phyloP scores from a whole-genome alignment of 2,888 invertebrate genomes.

The Philaethria dido region DNA sequence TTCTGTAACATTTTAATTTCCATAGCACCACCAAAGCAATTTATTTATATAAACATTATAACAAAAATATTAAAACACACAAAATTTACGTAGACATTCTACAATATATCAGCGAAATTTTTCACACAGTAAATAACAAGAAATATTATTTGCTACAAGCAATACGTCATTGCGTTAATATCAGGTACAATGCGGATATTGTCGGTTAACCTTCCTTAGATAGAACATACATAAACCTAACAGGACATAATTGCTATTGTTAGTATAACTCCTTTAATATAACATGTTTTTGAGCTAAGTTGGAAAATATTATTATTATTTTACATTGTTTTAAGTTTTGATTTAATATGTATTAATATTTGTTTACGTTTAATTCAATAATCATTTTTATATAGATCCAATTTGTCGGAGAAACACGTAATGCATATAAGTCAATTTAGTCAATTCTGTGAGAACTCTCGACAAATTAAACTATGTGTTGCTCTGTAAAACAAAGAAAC shows the following conservation, averaged over 20 bases:
- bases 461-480: too few species aligned
- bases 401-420: too few species aligned
- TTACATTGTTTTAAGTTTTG: neutral
- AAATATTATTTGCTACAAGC: slow-evolving; percentile 19
- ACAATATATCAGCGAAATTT: neutral
- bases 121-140: slow-evolving; percentile 10
- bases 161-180: slow-evolving; percentile 24
- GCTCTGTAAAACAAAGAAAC: too few species aligned
- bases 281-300: slow-evolving; percentile 9
- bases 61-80: too few species aligned
- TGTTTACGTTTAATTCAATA: neutral
- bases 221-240: slow-evolving; percentile 25
- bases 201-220: slow-evolving; percentile 33
- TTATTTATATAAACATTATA: too few species aligned
- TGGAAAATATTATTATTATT: neutral
- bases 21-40: too few species aligned
- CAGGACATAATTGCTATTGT: slow-evolving; percentile 23
- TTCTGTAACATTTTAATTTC: too few species aligned
- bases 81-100: too few species aligned
- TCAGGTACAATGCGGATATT: slow-evolving; percentile 34
- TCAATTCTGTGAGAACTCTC: too few species aligned
- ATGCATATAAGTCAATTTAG: too few species aligned
- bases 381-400: too few species aligned
- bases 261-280: slow-evolving; percentile 16
- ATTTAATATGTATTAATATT: neutral